phyloP scores from a whole-genome alignment of 2,797 vertebrate species.

The Myripristis jacobus region DNA sequence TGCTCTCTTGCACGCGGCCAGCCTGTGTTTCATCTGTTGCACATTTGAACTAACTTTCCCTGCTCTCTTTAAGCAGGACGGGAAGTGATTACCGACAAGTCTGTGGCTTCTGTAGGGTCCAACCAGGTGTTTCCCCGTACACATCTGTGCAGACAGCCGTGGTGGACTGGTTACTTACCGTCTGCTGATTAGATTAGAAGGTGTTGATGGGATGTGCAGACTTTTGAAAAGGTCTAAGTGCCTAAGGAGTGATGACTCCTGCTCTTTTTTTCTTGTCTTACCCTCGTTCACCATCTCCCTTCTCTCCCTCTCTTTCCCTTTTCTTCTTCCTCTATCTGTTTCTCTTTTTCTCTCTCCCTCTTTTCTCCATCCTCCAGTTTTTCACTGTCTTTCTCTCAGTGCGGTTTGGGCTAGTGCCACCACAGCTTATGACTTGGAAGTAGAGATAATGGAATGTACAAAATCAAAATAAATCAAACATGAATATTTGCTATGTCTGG shows the following conservation, averaged over 20 bases:
- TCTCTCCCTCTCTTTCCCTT: conserved; percentile 3
- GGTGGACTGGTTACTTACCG: conserved; percentile 18
- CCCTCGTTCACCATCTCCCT: conserved; percentile 34
- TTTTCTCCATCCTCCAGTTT: conserved; percentile 9
- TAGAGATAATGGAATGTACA: conserved; percentile 27
- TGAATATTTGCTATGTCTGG: conserved; percentile 1
- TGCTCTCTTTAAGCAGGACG: conserved; percentile 40
- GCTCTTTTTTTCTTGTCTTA: conserved; percentile 18
- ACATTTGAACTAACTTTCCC: conserved; percentile 47
- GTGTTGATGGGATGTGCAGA: conserved; percentile 11
- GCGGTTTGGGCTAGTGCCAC: conserved; percentile 1
- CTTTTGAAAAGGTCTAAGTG: not conserved
- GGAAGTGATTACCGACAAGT: conserved; percentile 59
- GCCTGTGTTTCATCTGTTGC: conserved; percentile 30
- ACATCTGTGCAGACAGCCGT: conserved; percentile 13
- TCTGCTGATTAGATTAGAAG: conserved; percentile 31
- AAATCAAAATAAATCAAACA: conserved; percentile 43
- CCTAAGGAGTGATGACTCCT: conserved; percentile 4
- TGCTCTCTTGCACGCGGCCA: conserved; percentile 10
- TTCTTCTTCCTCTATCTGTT: not conserved
- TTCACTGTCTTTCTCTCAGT: conserved; percentile 2
- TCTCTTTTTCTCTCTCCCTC: not conserved
- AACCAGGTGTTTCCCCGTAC: conserved; percentile 53
- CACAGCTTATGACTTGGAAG: conserved; percentile 16
- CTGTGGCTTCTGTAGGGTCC: conserved; percentile 49